Base-by-base conservation (phyloP, 2,888 invertebrate species). In the Papilio gigon region DNA sequence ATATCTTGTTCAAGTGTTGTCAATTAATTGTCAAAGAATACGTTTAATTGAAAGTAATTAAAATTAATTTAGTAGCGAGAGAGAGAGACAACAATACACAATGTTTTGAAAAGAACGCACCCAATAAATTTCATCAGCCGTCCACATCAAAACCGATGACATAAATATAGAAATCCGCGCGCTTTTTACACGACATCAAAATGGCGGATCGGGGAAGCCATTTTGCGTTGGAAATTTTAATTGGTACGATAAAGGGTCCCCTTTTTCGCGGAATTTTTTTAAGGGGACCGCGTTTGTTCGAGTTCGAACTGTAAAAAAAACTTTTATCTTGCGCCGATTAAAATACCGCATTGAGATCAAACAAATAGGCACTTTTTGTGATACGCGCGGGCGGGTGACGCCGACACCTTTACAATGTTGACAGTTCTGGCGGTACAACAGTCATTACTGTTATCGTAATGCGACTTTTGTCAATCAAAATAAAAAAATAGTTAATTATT, bases 191-290 rank as follows among this genome's bases (percentile, higher is more conserved):
- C 63, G 68, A 72, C 76, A 75, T 72, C 84, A 89, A 89, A 83
- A 90, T 90, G 89, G 89, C 88, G 83, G 84, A 76, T 77, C 78
- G 78, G 77, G 81, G 88, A 81, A 85, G 87, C 90, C 89, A 91
- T 90, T 87, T 88, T 88, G 82, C 79, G 83, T 83, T 82, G 75
- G 81, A 84, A 89, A 90, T 91, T 87, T 92, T 90, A 91, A 91
- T 91, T 90, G 90, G 90, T 77, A 83, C 83, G 84, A 84, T 85
- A 85, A 86, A 84, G 81, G 84, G 77, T 53, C 53, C 75, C 65
- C 76, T 77, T 82, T 82, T 86, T 86, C 85, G 81, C 79, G 77
- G 84, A 82, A 86, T 85, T 83, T 83, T n/a, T 77, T 73, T 82
- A 71, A 74, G 73, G 69, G 74, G 79, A 76, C 77, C 76, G 77